These are phyloP conservation scores for Quiscalus mexicanus DNA, from an alignment of 2,113 vertebrate genomes.

Conservation along the genomic window DNA sequence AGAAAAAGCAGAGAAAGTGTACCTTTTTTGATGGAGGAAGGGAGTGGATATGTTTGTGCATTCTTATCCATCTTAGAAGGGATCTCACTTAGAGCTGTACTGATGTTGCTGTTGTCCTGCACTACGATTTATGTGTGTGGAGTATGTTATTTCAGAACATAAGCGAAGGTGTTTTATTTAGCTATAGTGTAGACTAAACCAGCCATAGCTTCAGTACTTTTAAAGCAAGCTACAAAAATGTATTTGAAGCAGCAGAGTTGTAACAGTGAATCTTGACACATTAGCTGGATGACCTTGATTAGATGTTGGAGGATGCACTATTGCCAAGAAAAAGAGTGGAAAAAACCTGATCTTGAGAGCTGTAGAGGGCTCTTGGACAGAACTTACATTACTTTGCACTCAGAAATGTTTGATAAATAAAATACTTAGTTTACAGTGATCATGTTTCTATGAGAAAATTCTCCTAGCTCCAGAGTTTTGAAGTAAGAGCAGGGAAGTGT, in stretches of 20 bases:
- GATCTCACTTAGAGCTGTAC: neutral
- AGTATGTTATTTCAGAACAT: neutral
- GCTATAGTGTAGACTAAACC: neutral
- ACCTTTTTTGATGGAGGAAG: neutral
- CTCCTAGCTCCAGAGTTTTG: neutral
- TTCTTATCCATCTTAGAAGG: neutral
- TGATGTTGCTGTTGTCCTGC: neutral
- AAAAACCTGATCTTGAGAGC: neutral
- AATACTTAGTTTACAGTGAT: neutral
- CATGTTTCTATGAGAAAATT: neutral
- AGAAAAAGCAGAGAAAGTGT: constrained; percentile 2
- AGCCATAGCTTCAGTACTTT: neutral
- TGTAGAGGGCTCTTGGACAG: neutral
- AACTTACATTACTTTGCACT: neutral
- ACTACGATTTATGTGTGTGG: neutral
- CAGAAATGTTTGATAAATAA: neutral
- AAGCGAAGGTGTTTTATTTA: neutral
- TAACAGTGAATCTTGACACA: neutral
- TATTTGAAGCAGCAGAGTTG: neutral
- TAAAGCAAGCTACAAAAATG: neutral
- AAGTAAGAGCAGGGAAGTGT: neutral
- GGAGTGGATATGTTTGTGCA: neutral
- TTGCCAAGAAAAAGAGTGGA: neutral
- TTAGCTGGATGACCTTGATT: neutral
- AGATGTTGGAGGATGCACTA: neutral